Percentiles rank a stretch among this genome's conserved stretches.
phyloP scores from a whole-genome alignment of 2,888 invertebrate genomes.

The Andrena trimmerana region DNA sequence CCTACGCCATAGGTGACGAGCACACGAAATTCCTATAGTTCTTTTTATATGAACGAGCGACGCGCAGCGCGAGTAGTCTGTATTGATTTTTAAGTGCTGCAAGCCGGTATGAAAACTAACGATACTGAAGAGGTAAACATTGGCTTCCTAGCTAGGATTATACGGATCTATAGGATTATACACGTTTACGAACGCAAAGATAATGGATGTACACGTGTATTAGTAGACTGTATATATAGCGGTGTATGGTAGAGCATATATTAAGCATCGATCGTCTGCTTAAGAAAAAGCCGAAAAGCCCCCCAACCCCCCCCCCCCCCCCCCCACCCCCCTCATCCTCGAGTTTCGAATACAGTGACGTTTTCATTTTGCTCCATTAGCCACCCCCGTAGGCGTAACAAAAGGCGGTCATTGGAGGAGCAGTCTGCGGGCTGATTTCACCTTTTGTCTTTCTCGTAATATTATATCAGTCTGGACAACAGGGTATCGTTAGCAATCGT shows the following conservation, averaged over 20 bases:
- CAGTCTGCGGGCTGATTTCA: constrained; percentile 22
- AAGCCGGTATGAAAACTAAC: constrained; percentile 61
- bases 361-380: constrained; percentile 20
- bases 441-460: constrained; percentile 53
- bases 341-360: neutral
- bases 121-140: constrained; percentile 68
- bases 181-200: constrained; percentile 69
- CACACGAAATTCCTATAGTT: constrained; percentile 58
- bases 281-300: constrained; percentile 71
- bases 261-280: constrained; percentile 76
- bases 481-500: constrained; percentile 71
- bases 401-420: neutral
- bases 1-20: constrained; percentile 19
- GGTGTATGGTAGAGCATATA: constrained; percentile 65
- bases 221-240: constrained; percentile 76
- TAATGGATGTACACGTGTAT: constrained; percentile 65
- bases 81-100: constrained; percentile 69
- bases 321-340: constrained; percentile 12
- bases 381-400: constrained; percentile 10
- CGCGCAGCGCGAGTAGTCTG: constrained; percentile 75
- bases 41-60: constrained; percentile 65
- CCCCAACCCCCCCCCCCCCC: neutral
- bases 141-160: constrained; percentile 80
- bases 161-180: constrained; percentile 75
- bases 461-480: constrained; percentile 72